Base-by-base conservation (phyloP, 2,888 invertebrate genomes). In the Diarsia rubi region DNA sequence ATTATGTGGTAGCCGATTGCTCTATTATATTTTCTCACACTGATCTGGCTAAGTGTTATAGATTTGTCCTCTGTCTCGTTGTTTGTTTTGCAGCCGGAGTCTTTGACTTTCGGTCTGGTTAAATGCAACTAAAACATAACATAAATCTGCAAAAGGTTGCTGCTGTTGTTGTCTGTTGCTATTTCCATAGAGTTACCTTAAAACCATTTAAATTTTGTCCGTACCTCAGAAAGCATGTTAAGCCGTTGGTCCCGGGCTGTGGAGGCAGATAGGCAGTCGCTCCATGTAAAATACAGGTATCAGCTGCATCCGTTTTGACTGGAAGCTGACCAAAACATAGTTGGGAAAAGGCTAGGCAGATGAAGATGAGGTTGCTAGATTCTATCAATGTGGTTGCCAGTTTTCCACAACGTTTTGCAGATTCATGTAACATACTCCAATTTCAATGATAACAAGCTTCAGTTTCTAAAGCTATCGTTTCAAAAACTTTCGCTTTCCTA, bases 401-500 rank as follows among this genome's bases (percentile, higher is more conserved):
- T 19, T 47, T 47, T 9, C 52, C 52, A 9, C n/a, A 52, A n/a
- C 52, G 9, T n/a, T 54, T 54, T 54, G 14, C 24, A 6, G n/a
- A 24, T 54, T 54, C 24, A 6, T 24, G 54, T 24, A 24, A 54
- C 14, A 14, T 31, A n/a, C n/a, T 14, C 60, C 31, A 42, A 19
- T 73, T 49, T 37, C 64, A 63, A 42, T 54, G 49, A 47, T 49
- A 47, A 72, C 57, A 21, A 37, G 12, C 4, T 42, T 71, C 24
- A 47, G 21, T 71, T 65, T 66, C 11, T n/a, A 44, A 45, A 54
- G 67, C 64, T 57, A 57, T 73, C 44, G 19, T 67, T 63, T 45
- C 21, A 3, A 62, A 66, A 59, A 69, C 69, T 78, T 78, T 72
- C 65, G 65, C 31, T 81, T 73, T 65, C n/a, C 19, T 64, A 44